Conservation (phyloP, 2,113 vertebrate genomes). For the Ibidorhyncha struthersii region DNA sequence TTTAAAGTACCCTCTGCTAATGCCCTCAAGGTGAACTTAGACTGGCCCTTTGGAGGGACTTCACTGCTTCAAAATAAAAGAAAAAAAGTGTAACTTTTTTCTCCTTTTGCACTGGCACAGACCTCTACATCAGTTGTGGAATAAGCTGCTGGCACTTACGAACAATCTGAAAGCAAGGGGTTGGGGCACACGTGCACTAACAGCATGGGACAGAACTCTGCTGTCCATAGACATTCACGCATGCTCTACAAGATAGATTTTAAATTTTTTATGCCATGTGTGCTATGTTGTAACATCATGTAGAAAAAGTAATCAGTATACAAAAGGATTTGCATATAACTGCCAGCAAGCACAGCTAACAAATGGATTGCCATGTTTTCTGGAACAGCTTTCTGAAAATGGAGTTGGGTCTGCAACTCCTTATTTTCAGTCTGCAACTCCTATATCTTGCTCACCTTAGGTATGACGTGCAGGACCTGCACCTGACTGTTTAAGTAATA, state of each 20-base stretch:
- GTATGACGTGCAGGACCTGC: neutral
- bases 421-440: neutral
- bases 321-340: neutral
- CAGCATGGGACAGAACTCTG: neutral
- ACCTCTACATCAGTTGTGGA: neutral
- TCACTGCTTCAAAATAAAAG: neutral
- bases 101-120: neutral
- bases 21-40: conserved; percentile 21
- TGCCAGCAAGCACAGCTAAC: neutral
- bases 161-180: neutral
- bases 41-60: neutral
- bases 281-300: neutral
- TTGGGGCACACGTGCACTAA: neutral
- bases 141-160: neutral
- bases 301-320: neutral
- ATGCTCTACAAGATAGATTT: neutral
- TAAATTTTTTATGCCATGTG: neutral
- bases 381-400: neutral
- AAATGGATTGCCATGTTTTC: neutral
- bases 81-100: neutral
- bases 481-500: neutral
- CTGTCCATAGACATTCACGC: neutral
- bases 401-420: neutral
- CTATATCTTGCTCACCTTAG: neutral
- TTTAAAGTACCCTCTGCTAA: neutral